phyloP scores from a whole-genome alignment of 2,888 invertebrate genomes.

The Yponomeuta evonymella region DNA sequence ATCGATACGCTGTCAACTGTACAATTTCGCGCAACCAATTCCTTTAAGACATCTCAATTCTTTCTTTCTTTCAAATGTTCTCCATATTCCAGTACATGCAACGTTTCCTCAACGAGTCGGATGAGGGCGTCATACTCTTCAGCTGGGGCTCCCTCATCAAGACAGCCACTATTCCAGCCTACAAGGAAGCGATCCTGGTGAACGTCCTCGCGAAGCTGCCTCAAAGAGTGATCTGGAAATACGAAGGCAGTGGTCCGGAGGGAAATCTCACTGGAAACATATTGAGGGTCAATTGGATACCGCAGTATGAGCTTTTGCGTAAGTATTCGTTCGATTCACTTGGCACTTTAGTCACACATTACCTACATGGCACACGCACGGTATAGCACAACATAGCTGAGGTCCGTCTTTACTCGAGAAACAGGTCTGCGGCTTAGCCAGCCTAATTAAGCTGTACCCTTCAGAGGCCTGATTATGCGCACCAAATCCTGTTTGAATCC shows the following conservation, averaged over 20 bases:
- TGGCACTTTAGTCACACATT: too few relatives aligned
- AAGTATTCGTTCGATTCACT: conserved; percentile 46
- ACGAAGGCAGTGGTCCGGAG: conserved; percentile 74
- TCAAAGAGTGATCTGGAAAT: conserved; percentile 87
- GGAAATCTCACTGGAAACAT: conserved; percentile 67
- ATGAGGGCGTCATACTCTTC: conserved; percentile 82
- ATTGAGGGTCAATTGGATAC: conserved; percentile 80
- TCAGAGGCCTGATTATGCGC: too few relatives aligned
- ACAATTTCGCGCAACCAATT: not conserved
- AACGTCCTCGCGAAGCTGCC: conserved; percentile 79
- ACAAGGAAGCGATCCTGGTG: conserved; percentile 78
- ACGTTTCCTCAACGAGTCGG: conserved; percentile 79
- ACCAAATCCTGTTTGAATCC: too few relatives aligned
- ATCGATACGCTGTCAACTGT: not conserved
- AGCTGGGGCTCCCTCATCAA: conserved; percentile 88
- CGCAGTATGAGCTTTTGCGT: conserved; percentile 84
- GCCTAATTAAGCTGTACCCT: too few relatives aligned
- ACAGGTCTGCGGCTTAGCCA: too few relatives aligned
- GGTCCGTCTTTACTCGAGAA: too few relatives aligned
- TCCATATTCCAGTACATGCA: conserved; percentile 73
- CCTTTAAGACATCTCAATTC: not conserved
- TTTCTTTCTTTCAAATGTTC: not conserved
- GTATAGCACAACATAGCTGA: too few relatives aligned
- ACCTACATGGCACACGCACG: too few relatives aligned
- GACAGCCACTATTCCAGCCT: conserved; percentile 78